Evolutionary conservation across 2,797 vertebrate genomes (phyloP).

Genomic region (Margarornis squamiger): DNA sequence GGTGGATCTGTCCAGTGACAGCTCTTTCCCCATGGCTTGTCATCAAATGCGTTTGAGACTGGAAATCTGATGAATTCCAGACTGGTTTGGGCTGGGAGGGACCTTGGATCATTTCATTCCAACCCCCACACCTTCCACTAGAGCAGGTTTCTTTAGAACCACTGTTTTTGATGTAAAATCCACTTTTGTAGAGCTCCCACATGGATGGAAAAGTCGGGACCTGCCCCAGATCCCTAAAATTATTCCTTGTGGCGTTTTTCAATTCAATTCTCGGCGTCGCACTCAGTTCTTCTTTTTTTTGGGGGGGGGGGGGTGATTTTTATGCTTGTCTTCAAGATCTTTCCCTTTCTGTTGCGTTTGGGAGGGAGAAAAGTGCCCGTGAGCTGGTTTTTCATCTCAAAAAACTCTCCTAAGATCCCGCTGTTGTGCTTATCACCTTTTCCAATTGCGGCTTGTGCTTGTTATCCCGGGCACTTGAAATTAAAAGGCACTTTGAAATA

Average conservation of each 20-base stretch:
- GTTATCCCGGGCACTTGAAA: slow-evolving; percentile 19
- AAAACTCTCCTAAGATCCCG: slow-evolving; percentile 11
- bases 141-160: not conserved
- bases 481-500: slow-evolving; percentile 46
- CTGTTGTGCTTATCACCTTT: slow-evolving; percentile 35
- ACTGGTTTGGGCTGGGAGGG: not conserved
- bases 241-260: not conserved
- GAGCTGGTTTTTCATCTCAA: slow-evolving; percentile 18
- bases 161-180: not conserved
- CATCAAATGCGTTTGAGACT: not conserved
- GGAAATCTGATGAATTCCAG: not conserved
- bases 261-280: accelerated
- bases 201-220: accelerated
- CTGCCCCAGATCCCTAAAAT: not conserved
- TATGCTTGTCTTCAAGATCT: not conserved
- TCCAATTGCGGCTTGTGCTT: not conserved
- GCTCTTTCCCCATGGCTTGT: not conserved
- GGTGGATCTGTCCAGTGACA: not conserved
- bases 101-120: not conserved
- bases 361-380: not conserved
- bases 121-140: not conserved
- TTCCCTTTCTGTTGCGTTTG: not conserved
- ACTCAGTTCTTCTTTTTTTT: not conserved
- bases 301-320: not conserved
- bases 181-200: not conserved